Evolutionary conservation across 2,113 vertebrate genomes (phyloP).

Genomic region (Gorsachius goisagi): DNA sequence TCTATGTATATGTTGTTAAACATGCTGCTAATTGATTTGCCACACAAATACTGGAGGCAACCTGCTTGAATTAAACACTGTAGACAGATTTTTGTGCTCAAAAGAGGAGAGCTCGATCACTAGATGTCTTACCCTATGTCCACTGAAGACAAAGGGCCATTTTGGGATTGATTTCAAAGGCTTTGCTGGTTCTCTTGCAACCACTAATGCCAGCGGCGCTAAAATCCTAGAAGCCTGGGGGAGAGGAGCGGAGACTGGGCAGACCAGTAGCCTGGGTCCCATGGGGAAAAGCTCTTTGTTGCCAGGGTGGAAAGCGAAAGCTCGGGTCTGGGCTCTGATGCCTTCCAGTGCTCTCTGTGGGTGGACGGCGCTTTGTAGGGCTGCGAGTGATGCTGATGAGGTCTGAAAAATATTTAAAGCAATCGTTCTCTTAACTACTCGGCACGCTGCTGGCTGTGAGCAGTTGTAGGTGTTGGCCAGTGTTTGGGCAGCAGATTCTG

Average conservation of each 20-base stretch:
- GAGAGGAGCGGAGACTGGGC: neutral
- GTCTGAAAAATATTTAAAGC: neutral
- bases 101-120: neutral
- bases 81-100: neutral
- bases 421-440: neutral
- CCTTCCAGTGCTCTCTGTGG: neutral
- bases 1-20: conserved; percentile 47
- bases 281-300: neutral
- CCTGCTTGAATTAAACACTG: conserved; percentile 24
- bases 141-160: neutral
- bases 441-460: neutral
- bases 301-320: neutral
- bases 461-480: neutral
- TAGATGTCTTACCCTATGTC: neutral
- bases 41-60: conserved; percentile 19
- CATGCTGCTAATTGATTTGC: conserved; percentile 50
- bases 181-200: neutral
- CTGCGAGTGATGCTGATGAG: neutral
- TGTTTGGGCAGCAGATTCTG: neutral
- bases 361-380: neutral
- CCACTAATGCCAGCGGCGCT: neutral
- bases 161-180: conserved; percentile 6
- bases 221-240: neutral
- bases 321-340: neutral
- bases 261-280: neutral